Conservation (phyloP, 2,888 invertebrate species). For the Mythimna pallens region DNA sequence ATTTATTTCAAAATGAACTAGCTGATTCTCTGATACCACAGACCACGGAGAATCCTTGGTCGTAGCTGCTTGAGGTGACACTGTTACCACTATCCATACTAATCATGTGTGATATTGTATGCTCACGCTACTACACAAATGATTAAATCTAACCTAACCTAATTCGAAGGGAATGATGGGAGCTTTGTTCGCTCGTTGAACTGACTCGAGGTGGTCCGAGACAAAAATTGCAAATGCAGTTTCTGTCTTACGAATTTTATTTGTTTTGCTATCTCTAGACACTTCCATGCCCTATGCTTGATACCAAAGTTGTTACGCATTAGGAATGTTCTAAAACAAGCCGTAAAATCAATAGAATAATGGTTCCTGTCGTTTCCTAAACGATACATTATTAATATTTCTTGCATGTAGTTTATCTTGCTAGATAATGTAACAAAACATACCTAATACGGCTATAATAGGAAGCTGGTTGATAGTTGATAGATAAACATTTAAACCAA, state of each 20-base stretch:
- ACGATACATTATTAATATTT: slow-evolving; percentile 64
- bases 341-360: slow-evolving; percentile 59
- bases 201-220: background rate
- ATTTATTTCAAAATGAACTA: slow-evolving; percentile 61
- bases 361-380: slow-evolving; percentile 51
- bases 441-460: slow-evolving; percentile 50
- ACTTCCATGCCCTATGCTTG: background rate
- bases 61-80: background rate
- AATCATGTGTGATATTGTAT: background rate
- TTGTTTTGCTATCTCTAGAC: background rate
- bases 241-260: background rate
- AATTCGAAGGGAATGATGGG: background rate
- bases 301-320: slow-evolving; percentile 49
- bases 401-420: slow-evolving; percentile 59
- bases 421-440: slow-evolving; percentile 55
- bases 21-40: slow-evolving; percentile 43
- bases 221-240: background rate
- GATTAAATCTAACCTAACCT: background rate
- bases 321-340: slow-evolving; percentile 44
- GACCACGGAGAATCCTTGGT: background rate
- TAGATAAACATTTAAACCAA: slow-evolving; percentile 48
- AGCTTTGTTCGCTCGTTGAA: background rate
- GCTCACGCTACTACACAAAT: background rate
- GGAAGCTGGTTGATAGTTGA: slow-evolving; percentile 43
- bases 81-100: background rate